phyloP scores from a whole-genome alignment of 2,888 invertebrate genomes.

The Monopis laevigella region DNA sequence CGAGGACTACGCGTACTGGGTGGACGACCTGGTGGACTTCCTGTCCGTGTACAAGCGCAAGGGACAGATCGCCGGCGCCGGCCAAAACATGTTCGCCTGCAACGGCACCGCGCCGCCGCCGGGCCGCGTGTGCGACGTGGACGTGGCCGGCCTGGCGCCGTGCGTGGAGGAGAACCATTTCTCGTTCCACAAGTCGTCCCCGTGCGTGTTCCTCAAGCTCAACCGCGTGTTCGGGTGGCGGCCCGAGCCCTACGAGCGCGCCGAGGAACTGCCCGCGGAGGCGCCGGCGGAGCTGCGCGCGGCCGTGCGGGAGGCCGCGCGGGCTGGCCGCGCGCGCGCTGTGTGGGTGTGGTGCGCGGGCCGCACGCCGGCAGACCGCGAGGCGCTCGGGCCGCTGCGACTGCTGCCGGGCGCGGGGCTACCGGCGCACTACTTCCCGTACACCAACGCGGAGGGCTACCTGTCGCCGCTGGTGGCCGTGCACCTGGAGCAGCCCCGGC shows the following conservation, averaged over 20 bases:
- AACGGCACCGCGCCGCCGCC: conserved; percentile 73
- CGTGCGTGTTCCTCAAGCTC: conserved; percentile 94
- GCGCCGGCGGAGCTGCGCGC: conserved; percentile 76
- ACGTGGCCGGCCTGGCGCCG: conserved; percentile 75
- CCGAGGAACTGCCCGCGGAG: conserved; percentile 70
- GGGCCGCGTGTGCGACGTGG: conserved; percentile 87
- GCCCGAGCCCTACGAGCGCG: conserved; percentile 80
- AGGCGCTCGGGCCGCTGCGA: conserved; percentile 85
- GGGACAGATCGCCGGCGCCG: conserved; percentile 76
- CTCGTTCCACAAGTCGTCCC: conserved; percentile 90
- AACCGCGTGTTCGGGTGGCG: conserved; percentile 94
- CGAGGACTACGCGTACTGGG: conserved; percentile 83
- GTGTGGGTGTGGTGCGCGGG: conserved; percentile 95
- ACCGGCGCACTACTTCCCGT: conserved; percentile 91
- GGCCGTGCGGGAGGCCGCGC: conserved; percentile 73
- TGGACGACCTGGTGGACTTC: conserved; percentile 78
- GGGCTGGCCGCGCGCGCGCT: conserved; percentile 64
- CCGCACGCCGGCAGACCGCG: conserved; percentile 90
- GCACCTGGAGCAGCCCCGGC: conserved; percentile 57
- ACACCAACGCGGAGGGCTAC: conserved; percentile 86
- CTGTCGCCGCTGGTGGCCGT: conserved; percentile 89
- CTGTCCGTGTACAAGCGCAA: conserved; percentile 82
- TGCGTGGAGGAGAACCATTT: conserved; percentile 89
- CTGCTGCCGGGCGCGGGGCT: conserved; percentile 86
- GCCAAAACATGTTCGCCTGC: conserved; percentile 78